Evolutionary conservation across 1,140 invertebrate genomes (phyloP), one percentile per base, ranked within the genome.

Genomic region (Caerostris darwini): DNA sequence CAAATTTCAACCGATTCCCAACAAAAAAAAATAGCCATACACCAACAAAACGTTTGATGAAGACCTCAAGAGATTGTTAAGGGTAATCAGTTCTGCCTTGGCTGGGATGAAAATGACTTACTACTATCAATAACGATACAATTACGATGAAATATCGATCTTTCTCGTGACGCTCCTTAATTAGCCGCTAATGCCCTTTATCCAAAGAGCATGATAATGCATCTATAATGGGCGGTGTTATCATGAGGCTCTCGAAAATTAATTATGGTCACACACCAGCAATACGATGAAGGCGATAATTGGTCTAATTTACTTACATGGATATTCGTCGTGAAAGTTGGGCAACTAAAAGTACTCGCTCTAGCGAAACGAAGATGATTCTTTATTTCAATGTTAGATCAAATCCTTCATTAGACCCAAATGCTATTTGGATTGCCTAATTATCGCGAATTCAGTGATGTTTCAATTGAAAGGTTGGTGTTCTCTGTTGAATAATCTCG

Each of bases 231-330:
- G 67, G 17, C n/a, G 67, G n/a, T 69, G 17, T 19, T 69, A 19
- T n/a, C 67, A 6, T 10, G 17, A 14, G 17, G 61, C 34, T 34
- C 67, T 69, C 17, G 6, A 19, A 19, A 69, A 69, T 69, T 69
- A 69, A 69, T 69, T 69, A 69, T 19, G 67, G 17, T 69, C 67
- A n/a, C 17, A n/a, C 67, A 7, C 17, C n/a, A 19, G 17, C 67
- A 64, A 64, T 64, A 69, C 17, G 67, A 69, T 19, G 61, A 17
- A 64, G 67, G 67, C 67, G 67, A 69, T 69, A 69, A 69, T 69
- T 69, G 67, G 67, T 0, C 67, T 69, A n/a, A 69, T 69, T 69
- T 19, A 69, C 19, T 69, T 19, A 19, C n/a, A 7, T 5, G 17
- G 17, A 17, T 3, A 69, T 19, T 19, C 67, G n/a, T 69, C n/a